A percentile compares a stretch with the other conserved stretches of the same genome.
Conservation (phyloP, 2,797 vertebrate species). For the Enteromius mattozi region DNA sequence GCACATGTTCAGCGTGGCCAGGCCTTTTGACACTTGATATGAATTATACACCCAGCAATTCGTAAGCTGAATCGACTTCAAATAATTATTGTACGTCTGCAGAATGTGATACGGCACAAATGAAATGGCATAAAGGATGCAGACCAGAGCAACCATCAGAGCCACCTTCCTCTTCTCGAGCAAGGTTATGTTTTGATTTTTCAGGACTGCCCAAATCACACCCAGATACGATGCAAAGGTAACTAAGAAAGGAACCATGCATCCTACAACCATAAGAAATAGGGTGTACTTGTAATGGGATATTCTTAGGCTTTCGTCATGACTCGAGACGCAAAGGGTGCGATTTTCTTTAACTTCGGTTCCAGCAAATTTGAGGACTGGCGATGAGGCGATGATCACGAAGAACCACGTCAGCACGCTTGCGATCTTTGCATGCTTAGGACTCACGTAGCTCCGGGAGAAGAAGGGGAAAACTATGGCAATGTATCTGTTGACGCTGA, state of each 20-base stretch:
- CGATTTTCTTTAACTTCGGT: fast-evolving
- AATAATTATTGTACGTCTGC: constrained; percentile 65
- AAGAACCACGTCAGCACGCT: constrained; percentile 74
- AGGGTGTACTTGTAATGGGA: constrained; percentile 73
- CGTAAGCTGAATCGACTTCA: fast-evolving
- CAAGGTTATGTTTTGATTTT: constrained; percentile 68
- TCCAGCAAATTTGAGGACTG: constrained; percentile 74
- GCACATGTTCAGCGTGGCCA: constrained; percentile 85
- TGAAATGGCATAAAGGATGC: constrained; percentile 79
- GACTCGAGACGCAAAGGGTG: constrained; percentile 67
- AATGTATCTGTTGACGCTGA: constrained; percentile 84
- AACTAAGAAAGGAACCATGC: constrained; percentile 80
- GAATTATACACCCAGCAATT: constrained; percentile 49
- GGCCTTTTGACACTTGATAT: constrained; percentile 78
- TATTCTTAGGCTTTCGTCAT: fast-evolving
- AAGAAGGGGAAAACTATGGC: constrained; percentile 81
- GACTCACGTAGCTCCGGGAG: constrained; percentile 66
- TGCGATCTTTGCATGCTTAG: constrained; percentile 70
- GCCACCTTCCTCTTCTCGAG: constrained; percentile 78
- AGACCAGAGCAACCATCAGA: constrained; percentile 71
- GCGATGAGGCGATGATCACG: constrained; percentile 72
- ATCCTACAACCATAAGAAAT: constrained; percentile 73
- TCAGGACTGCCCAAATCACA: constrained; percentile 73
- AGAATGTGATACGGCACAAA: constrained; percentile 83
- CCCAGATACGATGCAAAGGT: constrained; percentile 77